Evolutionary conservation across 2,888 invertebrate species (phyloP).

Genomic region (Tinea semifulvella): DNA sequence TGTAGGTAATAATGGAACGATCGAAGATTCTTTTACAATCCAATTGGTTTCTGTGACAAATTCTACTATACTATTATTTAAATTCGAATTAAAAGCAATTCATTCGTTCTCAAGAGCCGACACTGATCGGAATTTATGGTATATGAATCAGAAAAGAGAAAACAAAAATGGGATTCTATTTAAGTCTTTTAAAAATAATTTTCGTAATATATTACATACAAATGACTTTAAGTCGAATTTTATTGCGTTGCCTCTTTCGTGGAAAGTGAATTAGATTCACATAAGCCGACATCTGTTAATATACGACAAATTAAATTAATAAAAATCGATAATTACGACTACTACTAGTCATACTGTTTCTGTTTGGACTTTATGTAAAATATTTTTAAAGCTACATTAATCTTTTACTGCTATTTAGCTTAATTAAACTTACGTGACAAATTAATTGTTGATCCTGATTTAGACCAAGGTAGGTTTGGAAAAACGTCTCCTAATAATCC

Average conservation of each 20-base stretch:
- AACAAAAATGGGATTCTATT: slow-evolving; percentile 36
- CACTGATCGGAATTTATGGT: slow-evolving; percentile 50
- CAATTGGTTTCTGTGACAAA: slow-evolving; percentile 10
- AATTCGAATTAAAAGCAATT: slow-evolving; percentile 17
- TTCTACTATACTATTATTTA: slow-evolving; percentile 6
- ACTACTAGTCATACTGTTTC: no score
- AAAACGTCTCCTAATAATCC: no score
- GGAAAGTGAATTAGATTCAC: slow-evolving; percentile 39
- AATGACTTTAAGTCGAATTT: slow-evolving; percentile 49
- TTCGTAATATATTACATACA: slow-evolving; percentile 45
- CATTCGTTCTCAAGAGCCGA: slow-evolving; percentile 26
- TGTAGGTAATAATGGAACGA: no score
- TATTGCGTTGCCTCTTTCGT: slow-evolving; percentile 32
- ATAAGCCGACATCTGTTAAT: slow-evolving; percentile 26
- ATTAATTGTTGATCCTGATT: no score
- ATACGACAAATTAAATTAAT: slow-evolving; percentile 13
- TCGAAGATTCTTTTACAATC: neutral
- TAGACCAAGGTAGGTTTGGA: no score
- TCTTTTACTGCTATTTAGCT: no score
- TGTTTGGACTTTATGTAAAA: no score
- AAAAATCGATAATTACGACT: slow-evolving; percentile 6
- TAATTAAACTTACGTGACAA: no score
- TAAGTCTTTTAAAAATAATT: slow-evolving; percentile 36
- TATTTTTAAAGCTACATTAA: no score
- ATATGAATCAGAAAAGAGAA: slow-evolving; percentile 37